phyloP scores from a whole-genome alignment of 2,888 invertebrate genomes.

The Blomia tropicalis region DNA sequence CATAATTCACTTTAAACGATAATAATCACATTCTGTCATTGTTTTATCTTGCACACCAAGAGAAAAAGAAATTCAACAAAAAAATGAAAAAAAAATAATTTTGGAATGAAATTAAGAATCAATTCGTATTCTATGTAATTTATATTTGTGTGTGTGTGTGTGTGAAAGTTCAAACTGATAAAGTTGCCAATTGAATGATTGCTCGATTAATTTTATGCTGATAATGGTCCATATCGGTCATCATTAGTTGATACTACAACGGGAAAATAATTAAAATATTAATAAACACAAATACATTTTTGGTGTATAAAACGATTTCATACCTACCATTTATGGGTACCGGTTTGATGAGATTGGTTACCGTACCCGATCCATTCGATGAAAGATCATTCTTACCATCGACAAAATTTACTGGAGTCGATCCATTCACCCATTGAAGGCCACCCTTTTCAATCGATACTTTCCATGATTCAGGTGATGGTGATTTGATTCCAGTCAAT shows the following conservation, averaged over 20 bases:
- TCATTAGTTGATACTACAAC: background rate
- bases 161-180: too few species aligned
- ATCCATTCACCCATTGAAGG: constrained; percentile 31
- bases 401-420: constrained; percentile 1
- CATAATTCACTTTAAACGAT: too few species aligned
- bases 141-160: too few species aligned
- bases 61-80: too few species aligned
- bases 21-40: too few species aligned
- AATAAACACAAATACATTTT: background rate
- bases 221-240: constrained; percentile 2
- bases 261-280: background rate
- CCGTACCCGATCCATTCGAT: background rate
- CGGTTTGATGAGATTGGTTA: background rate
- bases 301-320: background rate
- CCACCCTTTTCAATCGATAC: constrained; percentile 72
- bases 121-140: too few species aligned
- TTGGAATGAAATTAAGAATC: too few species aligned
- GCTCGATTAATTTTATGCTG: background rate
- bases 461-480: constrained; percentile 87
- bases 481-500: constrained; percentile 78
- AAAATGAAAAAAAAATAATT: too few species aligned
- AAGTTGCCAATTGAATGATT: too few species aligned
- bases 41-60: too few species aligned
- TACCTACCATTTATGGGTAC: constrained; percentile 16
- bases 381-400: background rate